Evolutionary conservation across 2,888 invertebrate species (phyloP), one percentile per base, ranked within the genome.

Genomic region (Agrochola macilenta): DNA sequence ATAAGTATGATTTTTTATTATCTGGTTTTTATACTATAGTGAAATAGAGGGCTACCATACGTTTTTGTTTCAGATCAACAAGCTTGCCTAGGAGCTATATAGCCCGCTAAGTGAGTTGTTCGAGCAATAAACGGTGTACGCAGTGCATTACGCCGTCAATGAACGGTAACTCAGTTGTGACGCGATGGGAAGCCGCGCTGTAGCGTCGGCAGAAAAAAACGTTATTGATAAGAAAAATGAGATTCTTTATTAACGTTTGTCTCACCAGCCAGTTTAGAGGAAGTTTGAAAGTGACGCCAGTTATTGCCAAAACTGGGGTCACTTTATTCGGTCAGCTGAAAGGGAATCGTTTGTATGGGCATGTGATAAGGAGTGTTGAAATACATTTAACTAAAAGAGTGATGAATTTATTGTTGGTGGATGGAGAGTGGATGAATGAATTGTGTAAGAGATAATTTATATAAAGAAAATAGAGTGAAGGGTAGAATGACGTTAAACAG

Each of bases 141-240:
- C 91, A 88, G 92, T 94, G 93, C 95, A 94, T 95, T 95, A 94
- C 91, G 93, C 92, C 92, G 92, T 94, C 95, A 93, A 94, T 95
- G 93, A 91, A 91, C 92, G 91, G 91, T 95, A 95, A 95, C 93
- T 94, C 91, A 92, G 92, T 95, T 95, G 93, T 87, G 89, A 87
- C 75, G 79, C 69, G 82, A 76, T 84, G 78, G 89, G 84, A 87
- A 82, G 86, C 81, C 78, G 78, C 75, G 69, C 26, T 77, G 80
- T 85, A 84, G 26, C 30, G 83, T 61, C 14, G 5, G 12, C 73
- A 85, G 17, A 68, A 64, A 76, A 70, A 68, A 39, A 9, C 9
- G 7, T 5, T 0, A 30, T 20, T 20, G 20, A 35, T 54, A n/a
- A 43, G 14, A 52, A 20, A 54, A 43, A 46, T 11, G 0, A 23